phyloP scores from a whole-genome alignment of 2,888 invertebrate genomes.

The Philopedon plagiatum region DNA sequence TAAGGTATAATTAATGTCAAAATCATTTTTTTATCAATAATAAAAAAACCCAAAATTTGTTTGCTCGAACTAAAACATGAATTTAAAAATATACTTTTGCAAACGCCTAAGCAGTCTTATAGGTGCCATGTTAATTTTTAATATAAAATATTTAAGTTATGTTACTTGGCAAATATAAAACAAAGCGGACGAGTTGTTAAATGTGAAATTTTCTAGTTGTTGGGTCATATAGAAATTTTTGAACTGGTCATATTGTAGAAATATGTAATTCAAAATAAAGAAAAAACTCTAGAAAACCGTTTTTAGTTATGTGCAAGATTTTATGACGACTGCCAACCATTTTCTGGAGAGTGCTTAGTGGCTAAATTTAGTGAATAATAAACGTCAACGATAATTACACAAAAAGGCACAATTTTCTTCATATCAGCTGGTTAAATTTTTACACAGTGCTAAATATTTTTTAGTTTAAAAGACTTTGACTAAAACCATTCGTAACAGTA shows the following conservation, averaged over 20 bases:
- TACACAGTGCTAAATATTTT: slow-evolving; percentile 28
- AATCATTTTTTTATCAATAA: not conserved
- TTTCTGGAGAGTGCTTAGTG: slow-evolving; percentile 40
- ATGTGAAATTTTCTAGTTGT: slow-evolving; percentile 68
- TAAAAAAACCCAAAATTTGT: slow-evolving; percentile 15
- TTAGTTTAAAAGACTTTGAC: not conserved
- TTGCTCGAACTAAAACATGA: slow-evolving; percentile 1
- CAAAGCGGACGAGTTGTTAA: slow-evolving; percentile 60
- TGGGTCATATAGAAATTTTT: slow-evolving; percentile 64
- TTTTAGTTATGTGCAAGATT: slow-evolving; percentile 64
- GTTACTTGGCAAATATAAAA: slow-evolving; percentile 36
- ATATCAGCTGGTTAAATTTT: slow-evolving; percentile 62
- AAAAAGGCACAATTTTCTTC: slow-evolving; percentile 65
- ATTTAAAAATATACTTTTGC: slow-evolving; percentile 39
- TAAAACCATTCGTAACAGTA: slow-evolving; percentile 10
- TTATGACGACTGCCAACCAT: slow-evolving; percentile 64
- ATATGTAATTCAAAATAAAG: slow-evolving; percentile 46
- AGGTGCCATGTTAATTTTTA: slow-evolving; percentile 28
- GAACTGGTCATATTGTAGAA: slow-evolving; percentile 61
- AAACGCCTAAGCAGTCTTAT: slow-evolving; percentile 47
- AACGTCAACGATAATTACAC: slow-evolving; percentile 60
- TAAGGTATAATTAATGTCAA: not conserved
- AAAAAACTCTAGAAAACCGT: slow-evolving; percentile 58
- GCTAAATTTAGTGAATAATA: slow-evolving; percentile 38
- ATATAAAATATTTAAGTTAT: slow-evolving; percentile 29